A percentile compares a stretch with the other conserved stretches of the same genome.
Evolutionary conservation across 2,797 vertebrate genomes (phyloP).

Genomic region (Alauda arvensis): DNA sequence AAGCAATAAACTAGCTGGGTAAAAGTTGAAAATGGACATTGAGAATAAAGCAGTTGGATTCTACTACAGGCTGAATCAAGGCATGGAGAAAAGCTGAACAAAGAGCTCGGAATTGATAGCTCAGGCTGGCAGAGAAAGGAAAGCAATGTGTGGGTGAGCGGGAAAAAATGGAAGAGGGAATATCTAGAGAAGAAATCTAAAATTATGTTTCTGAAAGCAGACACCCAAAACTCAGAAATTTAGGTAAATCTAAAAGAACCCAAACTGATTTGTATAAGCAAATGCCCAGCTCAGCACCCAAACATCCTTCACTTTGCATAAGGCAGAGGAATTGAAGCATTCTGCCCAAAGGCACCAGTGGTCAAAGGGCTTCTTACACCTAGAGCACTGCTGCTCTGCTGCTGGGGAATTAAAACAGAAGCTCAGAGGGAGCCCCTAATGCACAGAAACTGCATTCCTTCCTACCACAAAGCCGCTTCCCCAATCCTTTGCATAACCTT

Average conservation of each 20-base stretch:
- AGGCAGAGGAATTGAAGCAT: neutral
- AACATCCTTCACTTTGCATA: constrained; percentile 43
- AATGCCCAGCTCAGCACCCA: neutral
- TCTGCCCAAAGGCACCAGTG: neutral
- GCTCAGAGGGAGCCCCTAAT: constrained; percentile 24
- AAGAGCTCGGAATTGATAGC: neutral
- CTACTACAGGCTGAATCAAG: neutral
- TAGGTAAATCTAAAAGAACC: constrained; percentile 7
- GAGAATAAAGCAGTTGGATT: neutral
- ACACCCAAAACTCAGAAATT: neutral
- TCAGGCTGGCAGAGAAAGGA: neutral
- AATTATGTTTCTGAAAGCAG: neutral
- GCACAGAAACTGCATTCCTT: constrained; percentile 50
- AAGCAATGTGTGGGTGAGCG: neutral
- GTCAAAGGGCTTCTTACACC: neutral
- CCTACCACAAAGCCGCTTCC: constrained; percentile 70
- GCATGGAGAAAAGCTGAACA: neutral
- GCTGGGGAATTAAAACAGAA: constrained; percentile 12
- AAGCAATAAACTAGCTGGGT: neutral
- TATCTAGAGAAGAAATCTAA: neutral
- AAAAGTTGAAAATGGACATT: neutral
- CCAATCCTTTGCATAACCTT: constrained; percentile 73
- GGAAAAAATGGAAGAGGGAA: neutral
- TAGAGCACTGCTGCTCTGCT: neutral
- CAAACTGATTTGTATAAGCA: constrained; percentile 11